Evolutionary conservation across 1,140 invertebrate genomes (phyloP).

Genomic region (Papilio aristodemus): DNA sequence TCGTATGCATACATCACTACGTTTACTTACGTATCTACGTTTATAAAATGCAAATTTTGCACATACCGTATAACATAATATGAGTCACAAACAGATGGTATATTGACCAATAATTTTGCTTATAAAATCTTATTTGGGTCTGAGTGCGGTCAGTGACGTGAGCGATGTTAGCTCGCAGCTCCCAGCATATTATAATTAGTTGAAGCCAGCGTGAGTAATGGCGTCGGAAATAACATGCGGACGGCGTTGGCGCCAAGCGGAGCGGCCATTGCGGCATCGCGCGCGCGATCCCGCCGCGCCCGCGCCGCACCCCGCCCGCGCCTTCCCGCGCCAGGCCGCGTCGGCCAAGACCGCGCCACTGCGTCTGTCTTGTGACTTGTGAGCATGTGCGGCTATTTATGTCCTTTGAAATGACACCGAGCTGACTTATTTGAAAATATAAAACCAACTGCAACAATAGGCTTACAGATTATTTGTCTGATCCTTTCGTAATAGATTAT

Average conservation of each 20-base stretch:
- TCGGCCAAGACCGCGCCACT: constrained; percentile 43
- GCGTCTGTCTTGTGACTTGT: constrained; percentile 74
- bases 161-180: constrained; percentile 62
- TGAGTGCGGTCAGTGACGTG: constrained; percentile 79
- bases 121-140: constrained; percentile 42
- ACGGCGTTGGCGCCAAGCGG: constrained; percentile 71
- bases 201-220: constrained; percentile 77
- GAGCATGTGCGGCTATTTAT: constrained; percentile 61
- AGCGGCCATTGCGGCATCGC: constrained; percentile 62
- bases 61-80: not conserved
- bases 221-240: constrained; percentile 74
- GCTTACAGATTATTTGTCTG: not conserved
- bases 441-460: not conserved
- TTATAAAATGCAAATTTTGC: not conserved
- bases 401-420: constrained; percentile 56
- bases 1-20: not conserved
- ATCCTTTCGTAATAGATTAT: too few relatives aligned
- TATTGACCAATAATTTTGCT: constrained; percentile 27
- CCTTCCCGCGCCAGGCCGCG: constrained; percentile 48
- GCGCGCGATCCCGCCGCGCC: constrained; percentile 59
- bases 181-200: constrained; percentile 77
- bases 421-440: constrained; percentile 60
- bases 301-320: constrained; percentile 81
- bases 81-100: constrained; percentile 8
- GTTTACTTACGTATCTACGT: not conserved